A percentile compares a stretch with the other conserved stretches of the same genome.
phyloP scores from a whole-genome alignment of 1,140 invertebrate species.

The Saccostrea cuccullata region DNA sequence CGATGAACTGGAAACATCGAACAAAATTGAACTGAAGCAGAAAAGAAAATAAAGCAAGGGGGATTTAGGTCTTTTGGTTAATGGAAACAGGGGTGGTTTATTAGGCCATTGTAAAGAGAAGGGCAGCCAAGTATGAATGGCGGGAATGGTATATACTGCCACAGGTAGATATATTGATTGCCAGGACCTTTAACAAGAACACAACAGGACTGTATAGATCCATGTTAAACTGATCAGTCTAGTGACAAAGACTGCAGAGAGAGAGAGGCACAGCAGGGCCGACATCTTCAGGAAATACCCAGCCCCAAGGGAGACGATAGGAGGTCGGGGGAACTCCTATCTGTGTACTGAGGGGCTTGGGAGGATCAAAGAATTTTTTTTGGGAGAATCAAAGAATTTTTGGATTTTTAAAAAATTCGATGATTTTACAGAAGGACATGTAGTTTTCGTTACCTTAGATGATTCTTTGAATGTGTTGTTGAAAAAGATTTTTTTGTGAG shows the following conservation, averaged over 20 bases:
- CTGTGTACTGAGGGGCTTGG: constrained; percentile 31
- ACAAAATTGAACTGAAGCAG: constrained; percentile 3
- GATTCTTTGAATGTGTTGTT: neutral
- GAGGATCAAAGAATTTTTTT: neutral
- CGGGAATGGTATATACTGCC: constrained; percentile 28
- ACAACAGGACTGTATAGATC: constrained; percentile 14
- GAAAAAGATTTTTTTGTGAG: constrained; percentile 15
- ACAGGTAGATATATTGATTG: constrained; percentile 33
- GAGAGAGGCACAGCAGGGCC: neutral
- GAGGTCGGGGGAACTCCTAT: constrained; percentile 52
- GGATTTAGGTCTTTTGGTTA: neutral
- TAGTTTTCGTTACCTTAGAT: neutral
- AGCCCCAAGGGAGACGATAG: constrained; percentile 43
- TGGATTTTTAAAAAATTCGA: neutral
- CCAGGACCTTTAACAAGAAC: constrained; percentile 7
- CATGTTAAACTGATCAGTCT: neutral
- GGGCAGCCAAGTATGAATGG: constrained; percentile 27
- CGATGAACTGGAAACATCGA: neutral
- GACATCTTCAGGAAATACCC: neutral
- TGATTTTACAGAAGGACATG: neutral
- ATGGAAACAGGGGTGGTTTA: neutral
- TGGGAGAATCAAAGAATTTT: neutral
- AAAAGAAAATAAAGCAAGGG: constrained; percentile 17
- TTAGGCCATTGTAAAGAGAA: neutral
- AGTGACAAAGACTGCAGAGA: neutral